Evolutionary conservation across 1,140 invertebrate genomes (phyloP).

Genomic region (Phymorhynchus buccinoides): DNA sequence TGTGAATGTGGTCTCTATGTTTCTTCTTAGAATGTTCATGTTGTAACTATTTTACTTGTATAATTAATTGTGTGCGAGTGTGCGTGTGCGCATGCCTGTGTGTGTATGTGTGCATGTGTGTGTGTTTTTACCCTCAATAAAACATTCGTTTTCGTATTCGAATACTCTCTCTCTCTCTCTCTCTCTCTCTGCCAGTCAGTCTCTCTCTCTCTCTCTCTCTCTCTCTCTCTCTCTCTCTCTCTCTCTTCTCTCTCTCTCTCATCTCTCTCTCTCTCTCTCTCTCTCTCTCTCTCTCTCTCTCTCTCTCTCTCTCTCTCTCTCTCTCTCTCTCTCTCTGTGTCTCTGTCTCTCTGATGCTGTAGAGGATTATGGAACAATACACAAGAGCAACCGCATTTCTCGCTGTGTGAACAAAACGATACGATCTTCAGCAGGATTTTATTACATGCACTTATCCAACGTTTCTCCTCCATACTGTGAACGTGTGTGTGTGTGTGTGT

Average conservation of each 20-base stretch:
- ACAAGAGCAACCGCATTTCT: too few species aligned
- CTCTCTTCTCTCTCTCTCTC: too few species aligned
- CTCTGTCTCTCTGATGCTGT: not conserved
- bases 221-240: not conserved
- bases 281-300: not conserved
- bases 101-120: too few species aligned
- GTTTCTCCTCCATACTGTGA: not conserved
- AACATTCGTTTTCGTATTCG: not conserved
- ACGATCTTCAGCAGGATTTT: not conserved
- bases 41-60: too few species aligned
- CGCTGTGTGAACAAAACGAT: not conserved
- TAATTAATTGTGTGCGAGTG: too few species aligned
- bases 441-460: too few species aligned
- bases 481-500: not conserved
- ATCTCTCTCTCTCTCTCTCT: slow-evolving; percentile 14
- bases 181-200: not conserved
- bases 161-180: not conserved
- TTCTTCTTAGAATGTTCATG: too few species aligned
- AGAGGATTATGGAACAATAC: too few species aligned
- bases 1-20: too few species aligned
- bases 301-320: not conserved
- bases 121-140: not conserved
- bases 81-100: too few species aligned
- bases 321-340: not conserved
- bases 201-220: not conserved